Evolutionary conservation across 2,797 vertebrate genomes (phyloP).

Genomic region (Melanotaenia pygmaea): DNA sequence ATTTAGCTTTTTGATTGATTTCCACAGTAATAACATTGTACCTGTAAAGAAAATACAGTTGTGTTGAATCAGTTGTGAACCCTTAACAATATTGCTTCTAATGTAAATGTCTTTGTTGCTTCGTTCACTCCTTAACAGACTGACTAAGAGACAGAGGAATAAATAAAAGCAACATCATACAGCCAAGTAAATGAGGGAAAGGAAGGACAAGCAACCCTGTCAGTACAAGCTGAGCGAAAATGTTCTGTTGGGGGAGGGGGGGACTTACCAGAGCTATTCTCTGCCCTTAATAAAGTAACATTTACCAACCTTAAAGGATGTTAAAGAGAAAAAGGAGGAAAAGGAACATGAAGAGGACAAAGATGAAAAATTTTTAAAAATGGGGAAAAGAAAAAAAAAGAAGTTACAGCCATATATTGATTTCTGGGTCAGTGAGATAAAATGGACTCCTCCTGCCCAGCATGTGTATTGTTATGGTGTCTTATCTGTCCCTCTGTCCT

Average conservation of each 20-base stretch:
- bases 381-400: conserved; percentile 49
- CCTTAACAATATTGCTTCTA: conserved; percentile 59
- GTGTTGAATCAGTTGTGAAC: conserved; percentile 64
- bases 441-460: conserved; percentile 75
- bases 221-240: conserved; percentile 37
- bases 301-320: conserved; percentile 36
- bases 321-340: conserved; percentile 26
- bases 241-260: conserved; percentile 9
- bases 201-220: conserved; percentile 40
- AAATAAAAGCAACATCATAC: conserved; percentile 45
- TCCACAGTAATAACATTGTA: conserved; percentile 65
- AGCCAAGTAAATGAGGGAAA: conserved; percentile 26
- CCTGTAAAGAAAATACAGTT: conserved; percentile 50
- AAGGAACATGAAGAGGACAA: conserved; percentile 29
- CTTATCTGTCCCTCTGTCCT: conserved; percentile 66
- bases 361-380: conserved; percentile 26
- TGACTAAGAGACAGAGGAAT: conserved; percentile 46
- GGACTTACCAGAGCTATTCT: conserved; percentile 53
- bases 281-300: conserved; percentile 54
- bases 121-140: conserved; percentile 47
- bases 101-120: conserved; percentile 49
- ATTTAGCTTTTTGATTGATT: conserved; percentile 48
- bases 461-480: conserved; percentile 79
- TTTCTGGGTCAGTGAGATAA: conserved; percentile 78
- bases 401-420: conserved; percentile 87